A percentile compares a stretch with the other conserved stretches of the same genome.
These are phyloP conservation scores for Nyctibius grandis DNA, from an alignment of 2,797 vertebrate genomes.

Conservation along the genomic window DNA sequence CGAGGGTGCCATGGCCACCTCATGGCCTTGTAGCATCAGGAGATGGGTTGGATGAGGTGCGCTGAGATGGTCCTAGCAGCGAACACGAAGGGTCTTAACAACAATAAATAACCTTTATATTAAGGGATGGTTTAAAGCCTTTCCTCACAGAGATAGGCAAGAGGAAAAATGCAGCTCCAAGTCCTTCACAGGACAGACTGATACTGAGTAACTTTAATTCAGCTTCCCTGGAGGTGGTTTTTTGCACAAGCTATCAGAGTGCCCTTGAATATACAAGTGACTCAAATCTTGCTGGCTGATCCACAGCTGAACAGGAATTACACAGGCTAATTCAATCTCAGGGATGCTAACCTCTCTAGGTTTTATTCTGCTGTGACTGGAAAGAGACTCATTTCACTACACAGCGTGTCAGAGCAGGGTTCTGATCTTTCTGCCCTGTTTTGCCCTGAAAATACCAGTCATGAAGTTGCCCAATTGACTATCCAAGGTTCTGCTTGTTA, in stretches of 20 bases:
- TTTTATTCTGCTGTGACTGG: neutral
- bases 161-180: neutral
- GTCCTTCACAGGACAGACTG: neutral
- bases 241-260: neutral
- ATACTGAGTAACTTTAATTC: neutral
- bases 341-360: neutral
- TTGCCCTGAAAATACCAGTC: neutral
- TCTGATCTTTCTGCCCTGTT: neutral
- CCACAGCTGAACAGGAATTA: neutral
- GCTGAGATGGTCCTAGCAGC: neutral
- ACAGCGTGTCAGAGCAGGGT: neutral
- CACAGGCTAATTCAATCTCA: neutral
- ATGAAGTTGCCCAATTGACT: neutral
- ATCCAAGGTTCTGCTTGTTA: neutral
- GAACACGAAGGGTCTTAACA: neutral
- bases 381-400: neutral
- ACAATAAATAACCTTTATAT: neutral
- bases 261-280: neutral
- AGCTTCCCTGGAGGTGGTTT: neutral
- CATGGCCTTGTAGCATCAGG: neutral
- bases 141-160: neutral
- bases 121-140: neutral
- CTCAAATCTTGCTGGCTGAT: neutral
- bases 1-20: rapidly evolving
- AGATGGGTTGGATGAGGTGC: rapidly evolving